Evolutionary conservation across 2,888 invertebrate genomes (phyloP), one percentile per base, ranked within the genome.

Genomic region (Hydrotaea cyrtoneurina): DNA sequence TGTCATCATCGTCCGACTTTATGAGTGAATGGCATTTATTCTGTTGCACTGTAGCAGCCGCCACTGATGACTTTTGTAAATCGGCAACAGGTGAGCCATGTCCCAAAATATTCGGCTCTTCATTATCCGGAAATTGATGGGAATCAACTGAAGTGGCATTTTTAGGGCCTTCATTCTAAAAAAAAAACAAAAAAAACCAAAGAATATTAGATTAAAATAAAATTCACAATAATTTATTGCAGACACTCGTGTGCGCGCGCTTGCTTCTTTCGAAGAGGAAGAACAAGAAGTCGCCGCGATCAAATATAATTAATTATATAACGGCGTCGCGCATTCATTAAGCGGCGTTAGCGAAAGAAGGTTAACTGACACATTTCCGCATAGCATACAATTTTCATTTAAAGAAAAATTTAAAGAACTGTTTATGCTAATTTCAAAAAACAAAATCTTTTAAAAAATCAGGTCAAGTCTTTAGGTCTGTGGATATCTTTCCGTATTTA

Each of bases 101-200:
- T 78, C 90, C 91, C 86, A 91, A 88, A 55, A 90, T 85, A 77
- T 91, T 91, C 31, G 90, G 87, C 87, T 90, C 91, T 88, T 91
- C 91, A 78, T 91, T 89, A 57, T 89, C 91, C 89, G 91, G 91
- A 91, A 91, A 91, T 76, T 90, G 90, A 87, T 90, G 90, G 55
- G 89, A 72, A 64, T 88, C 88, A 62, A 79, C 53, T 36, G 72
- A 59, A 39, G 73, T 75, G 79, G 80, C 82, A 53, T 85, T 82
- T 87, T 89, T 69, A n/a, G 79, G 89, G 19, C 89, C 89, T 88
- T 91, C 91, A 82, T 86, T 87, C 91, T 91, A 85, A 43, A 86
- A 87, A 10, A 17, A 62, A 79, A 39, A 64, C n/a, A 69, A 85
- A 59, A 57, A 86, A 73, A 75, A 59, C 19, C 2, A 66, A 71